Base-by-base conservation (phyloP, 2,888 invertebrate genomes). In the Nyleta sp. region DNA sequence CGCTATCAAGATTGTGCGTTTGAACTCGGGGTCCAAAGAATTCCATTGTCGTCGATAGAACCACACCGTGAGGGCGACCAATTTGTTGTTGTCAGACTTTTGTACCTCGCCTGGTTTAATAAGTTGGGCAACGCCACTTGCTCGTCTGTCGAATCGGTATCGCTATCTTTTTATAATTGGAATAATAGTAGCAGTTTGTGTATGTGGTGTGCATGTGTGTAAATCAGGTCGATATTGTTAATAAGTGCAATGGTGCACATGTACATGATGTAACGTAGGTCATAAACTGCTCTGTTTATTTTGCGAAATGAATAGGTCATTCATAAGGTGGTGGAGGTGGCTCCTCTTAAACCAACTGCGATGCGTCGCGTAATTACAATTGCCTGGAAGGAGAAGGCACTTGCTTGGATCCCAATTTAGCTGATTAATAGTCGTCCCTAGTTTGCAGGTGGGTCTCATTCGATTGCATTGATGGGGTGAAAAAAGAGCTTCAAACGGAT, bases 251-350 rank as follows among this genome's bases (percentile, higher is more conserved):
- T 48, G 17, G 15, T 40, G 38, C 11, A 28, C 22, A 38, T 33
- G 46, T 40, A 13, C 11, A 15, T 60, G 59, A 70, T 60, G 59
- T 70, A 60, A 59, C 57, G n/a, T n/a, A 28, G 62, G 48, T 59
- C 31, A 72, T 72, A 72, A 72, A 72, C 28, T 62, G 55, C 31
- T 52, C 42, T 62, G 71, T 62, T 72, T 72, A 53, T 53, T 53
- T 62, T 52, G 28, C 60, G 53, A 46, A 60, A 40, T 38, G 57
- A 52, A 60, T 70, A 59, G 60, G 70, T 52, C 60, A 52, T 60
- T 70, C 60, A 24, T 55, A 24, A 52, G 42, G 33, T 44, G 59
- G 7, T 33, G 46, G 20, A 40, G 60, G 33, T 46, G 60, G 28
- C 28, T 28, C n/a, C 28, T 42, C 60, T 60, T 60, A 46, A 60